These are phyloP conservation scores for Myzus persicae DNA, from an alignment of 1,140 invertebrate genomes.

Conservation along the genomic window DNA sequence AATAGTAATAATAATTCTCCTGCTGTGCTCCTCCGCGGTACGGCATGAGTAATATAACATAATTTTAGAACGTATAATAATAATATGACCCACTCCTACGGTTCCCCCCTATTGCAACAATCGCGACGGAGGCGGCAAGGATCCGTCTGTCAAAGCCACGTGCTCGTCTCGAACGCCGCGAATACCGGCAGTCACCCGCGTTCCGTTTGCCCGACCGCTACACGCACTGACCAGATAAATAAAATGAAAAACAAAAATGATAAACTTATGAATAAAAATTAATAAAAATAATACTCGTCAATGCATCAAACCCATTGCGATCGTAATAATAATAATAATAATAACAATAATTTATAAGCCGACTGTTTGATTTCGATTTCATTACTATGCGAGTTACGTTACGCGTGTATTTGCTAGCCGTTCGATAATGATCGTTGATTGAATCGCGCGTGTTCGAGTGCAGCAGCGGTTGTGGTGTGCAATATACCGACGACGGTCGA, in stretches of 20 bases:
- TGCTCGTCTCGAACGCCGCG: constrained; percentile 49
- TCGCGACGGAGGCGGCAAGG: neutral
- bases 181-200: constrained; percentile 56
- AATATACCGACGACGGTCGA: neutral
- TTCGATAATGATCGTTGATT: neutral
- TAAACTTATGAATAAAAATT: neutral
- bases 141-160: constrained; percentile 57
- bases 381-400: neutral
- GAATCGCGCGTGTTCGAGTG: constrained; percentile 27
- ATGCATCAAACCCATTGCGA: neutral
- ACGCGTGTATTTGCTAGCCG: neutral
- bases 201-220: constrained; percentile 53
- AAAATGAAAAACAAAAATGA: neutral
- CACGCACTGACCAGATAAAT: constrained; percentile 1
- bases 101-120: constrained; percentile 29
- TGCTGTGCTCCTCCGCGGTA: neutral
- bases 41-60: neutral
- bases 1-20: neutral
- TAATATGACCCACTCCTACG: constrained; percentile 50
- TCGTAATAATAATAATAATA: neutral
- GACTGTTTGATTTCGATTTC: neutral
- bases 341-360: neutral
- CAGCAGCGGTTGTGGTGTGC: neutral
- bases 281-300: neutral
- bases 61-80: constrained; percentile 38